phyloP scores from a whole-genome alignment of 2,888 invertebrate genomes.

The Dryococelus australis region DNA sequence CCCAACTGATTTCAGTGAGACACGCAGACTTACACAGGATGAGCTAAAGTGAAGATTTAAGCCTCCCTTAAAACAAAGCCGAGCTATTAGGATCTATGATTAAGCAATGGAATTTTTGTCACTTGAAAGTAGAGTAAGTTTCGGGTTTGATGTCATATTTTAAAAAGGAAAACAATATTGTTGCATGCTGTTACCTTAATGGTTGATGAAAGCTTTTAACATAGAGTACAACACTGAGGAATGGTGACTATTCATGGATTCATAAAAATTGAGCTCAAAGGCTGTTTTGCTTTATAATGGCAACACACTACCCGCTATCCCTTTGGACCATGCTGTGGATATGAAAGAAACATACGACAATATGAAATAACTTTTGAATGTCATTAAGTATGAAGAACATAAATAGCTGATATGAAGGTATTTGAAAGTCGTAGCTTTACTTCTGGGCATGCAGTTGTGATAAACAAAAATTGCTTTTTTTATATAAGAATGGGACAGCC shows the following conservation, averaged over 20 bases:
- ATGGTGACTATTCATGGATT: neutral
- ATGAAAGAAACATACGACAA: constrained; percentile 45
- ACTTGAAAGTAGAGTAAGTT: neutral
- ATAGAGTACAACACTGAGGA: neutral
- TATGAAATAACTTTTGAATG: constrained; percentile 42
- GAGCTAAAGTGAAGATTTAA: neutral
- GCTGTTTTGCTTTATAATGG: constrained; percentile 27
- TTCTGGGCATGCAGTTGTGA: constrained; percentile 23
- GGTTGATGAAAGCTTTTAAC: constrained; percentile 12
- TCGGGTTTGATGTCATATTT: neutral
- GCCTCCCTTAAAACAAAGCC: neutral
- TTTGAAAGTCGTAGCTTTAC: constrained; percentile 44
- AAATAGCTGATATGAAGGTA: constrained; percentile 46
- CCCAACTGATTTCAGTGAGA: neutral
- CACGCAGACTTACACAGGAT: neutral
- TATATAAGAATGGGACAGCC: constrained; percentile 13
- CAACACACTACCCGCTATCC: constrained; percentile 33
- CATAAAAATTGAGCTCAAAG: neutral
- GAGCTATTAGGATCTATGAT: neutral
- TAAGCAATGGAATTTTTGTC: neutral
- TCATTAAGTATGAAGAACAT: constrained; percentile 41
- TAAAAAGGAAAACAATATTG: neutral
- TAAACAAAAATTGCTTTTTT: constrained; percentile 19
- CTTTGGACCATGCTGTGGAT: constrained; percentile 40
- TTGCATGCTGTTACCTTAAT: constrained; percentile 5